phyloP scores from a whole-genome alignment of 2,113 vertebrate genomes.

The Eulacestoma nigropectus region DNA sequence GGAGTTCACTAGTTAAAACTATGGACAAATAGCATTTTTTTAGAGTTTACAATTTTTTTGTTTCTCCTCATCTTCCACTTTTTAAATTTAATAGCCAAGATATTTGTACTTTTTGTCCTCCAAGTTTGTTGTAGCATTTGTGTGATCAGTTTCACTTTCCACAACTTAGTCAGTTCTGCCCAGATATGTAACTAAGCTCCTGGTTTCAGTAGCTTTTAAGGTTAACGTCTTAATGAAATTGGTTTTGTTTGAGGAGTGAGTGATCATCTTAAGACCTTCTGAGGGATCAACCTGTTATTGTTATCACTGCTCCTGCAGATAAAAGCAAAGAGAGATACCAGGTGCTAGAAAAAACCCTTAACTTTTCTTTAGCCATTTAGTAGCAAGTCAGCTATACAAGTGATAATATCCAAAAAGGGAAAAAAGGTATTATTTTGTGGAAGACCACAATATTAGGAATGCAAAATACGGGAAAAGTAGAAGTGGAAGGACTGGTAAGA shows the following conservation, averaged over 20 bases:
- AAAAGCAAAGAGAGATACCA: neutral
- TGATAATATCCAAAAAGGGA: rapidly evolving
- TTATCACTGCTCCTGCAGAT: neutral
- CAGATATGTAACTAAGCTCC: neutral
- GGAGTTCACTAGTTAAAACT: neutral
- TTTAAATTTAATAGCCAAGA: neutral
- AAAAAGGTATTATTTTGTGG: neutral
- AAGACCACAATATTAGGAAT: neutral
- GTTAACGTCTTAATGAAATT: neutral
- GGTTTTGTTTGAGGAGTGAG: neutral
- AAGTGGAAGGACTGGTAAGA: neutral
- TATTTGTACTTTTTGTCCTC: neutral
- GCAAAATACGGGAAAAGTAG: neutral
- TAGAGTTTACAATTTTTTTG: neutral
- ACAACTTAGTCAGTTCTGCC: neutral
- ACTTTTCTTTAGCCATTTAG: neutral
- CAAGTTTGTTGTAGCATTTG: neutral
- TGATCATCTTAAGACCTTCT: neutral
- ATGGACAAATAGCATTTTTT: neutral
- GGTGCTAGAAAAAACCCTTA: neutral
- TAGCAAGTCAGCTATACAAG: neutral
- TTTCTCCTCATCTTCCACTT: neutral
- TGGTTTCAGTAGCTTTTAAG: neutral
- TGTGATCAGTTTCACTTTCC: neutral
- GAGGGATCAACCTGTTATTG: neutral